Base-by-base conservation (phyloP, 2,888 invertebrate genomes). In the Teinopalpus imperialis region DNA sequence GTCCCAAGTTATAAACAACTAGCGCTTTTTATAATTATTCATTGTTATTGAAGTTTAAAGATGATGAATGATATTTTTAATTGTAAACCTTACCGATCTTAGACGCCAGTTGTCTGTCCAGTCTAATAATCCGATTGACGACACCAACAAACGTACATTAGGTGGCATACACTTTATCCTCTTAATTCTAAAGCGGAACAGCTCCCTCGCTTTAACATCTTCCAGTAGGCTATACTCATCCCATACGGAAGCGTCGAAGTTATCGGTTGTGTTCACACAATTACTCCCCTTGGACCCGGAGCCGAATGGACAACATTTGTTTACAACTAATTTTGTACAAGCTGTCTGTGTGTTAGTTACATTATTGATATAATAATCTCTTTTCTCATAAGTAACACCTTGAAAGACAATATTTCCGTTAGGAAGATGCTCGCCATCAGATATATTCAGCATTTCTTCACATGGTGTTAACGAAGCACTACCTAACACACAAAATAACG, bases 301-400 rank as follows among this genome's bases (percentile, higher is more conserved):
- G 0, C 79, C 81, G 0, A 57, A 44, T 0, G 70, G 73, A 39
- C 85, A 85, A 27, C 85, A 85, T 48, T 82, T 85, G 2, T 62
- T 48, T 0, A 72, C 26, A 66, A 54, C 23, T 74, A 73, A 5
- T 47, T 49, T 40, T 74, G 76, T 1, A 71, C 34, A 54, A 78
- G 81, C 0, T 69, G 74, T 46, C 27, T 66, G 48, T 1, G 36
- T 31, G 1, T 61, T 52, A 0, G 56, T 67, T 0, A 44, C 48
- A 3, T 56, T 54, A 9, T 73, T 68, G 1, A 56, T 37, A 30
- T 57, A 68, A 51, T 74, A 76, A 46, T 83, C 72, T 1, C 56
- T 52, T 2, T 51, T 53, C 1, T 52, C 36, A 26, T 74, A 79
- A 8, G 26, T 52, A 1, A 70, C 40, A 0, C 69, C 74, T 2